These are phyloP conservation scores for Halictus rubicundus DNA, from an alignment of 1,140 invertebrate genomes.

Conservation along the genomic window DNA sequence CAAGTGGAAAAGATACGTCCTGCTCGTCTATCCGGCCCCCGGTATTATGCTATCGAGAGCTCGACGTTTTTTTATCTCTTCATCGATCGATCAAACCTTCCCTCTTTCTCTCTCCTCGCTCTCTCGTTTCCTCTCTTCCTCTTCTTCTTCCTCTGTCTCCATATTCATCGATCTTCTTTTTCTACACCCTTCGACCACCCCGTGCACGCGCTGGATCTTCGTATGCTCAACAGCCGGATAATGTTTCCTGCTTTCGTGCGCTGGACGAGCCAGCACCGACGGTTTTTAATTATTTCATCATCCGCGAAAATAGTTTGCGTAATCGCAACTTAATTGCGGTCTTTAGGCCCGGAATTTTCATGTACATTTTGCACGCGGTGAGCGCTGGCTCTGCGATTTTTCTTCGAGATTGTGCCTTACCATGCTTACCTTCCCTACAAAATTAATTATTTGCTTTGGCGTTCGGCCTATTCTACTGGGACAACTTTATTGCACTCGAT, in stretches of 20 bases:
- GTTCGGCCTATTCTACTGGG: too few species aligned
- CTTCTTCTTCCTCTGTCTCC: not conserved
- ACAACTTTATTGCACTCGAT: too few species aligned
- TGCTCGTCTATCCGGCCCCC: constrained; percentile 35
- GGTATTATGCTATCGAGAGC: constrained; percentile 1
- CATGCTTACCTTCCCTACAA: too few species aligned
- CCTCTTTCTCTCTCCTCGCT: too few species aligned
- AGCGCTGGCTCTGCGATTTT: too few species aligned
- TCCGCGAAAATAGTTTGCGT: too few species aligned
- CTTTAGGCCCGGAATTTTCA: too few species aligned
- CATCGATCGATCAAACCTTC: not conserved
- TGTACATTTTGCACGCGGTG: too few species aligned
- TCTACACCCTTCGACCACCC: not conserved
- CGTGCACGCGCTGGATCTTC: constrained; percentile 20
- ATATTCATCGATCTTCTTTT: not conserved
- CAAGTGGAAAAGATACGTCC: constrained; percentile 63
- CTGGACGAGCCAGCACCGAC: not conserved
- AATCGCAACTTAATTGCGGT: too few species aligned
- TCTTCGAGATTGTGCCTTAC: too few species aligned
- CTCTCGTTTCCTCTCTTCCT: not conserved
- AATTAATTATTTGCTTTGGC: too few species aligned
- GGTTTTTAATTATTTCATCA: constrained; percentile 12
- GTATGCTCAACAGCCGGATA: constrained; percentile 23
- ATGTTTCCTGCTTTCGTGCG: constrained; percentile 35
- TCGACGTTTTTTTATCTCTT: not conserved